Base-by-base conservation (phyloP, 2,113 vertebrate species). In the Lepisosteus oculatus region DNA sequence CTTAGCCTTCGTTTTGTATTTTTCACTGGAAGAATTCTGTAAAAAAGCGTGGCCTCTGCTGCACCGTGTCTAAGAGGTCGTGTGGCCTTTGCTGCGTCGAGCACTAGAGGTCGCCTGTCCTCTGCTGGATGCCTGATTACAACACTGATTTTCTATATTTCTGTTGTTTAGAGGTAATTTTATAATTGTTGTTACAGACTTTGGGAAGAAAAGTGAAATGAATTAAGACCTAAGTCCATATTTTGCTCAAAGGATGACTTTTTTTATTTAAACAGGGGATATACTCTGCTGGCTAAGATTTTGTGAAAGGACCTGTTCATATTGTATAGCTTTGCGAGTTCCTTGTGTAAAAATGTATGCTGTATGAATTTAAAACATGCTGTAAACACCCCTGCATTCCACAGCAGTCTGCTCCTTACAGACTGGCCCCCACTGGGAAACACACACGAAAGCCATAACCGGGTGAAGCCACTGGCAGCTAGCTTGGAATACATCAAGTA, bases 181-280 rank as follows among this genome's bases (percentile, higher is more conserved):
- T 59, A 59, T 59, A 59, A 59, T 59, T 59, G 56, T 59, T 59
- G 7, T 4, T 59, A 59, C 14, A 14, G 56, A 59, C 56, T 59
- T 13, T 12, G 14, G 8, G 17, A 59, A 59, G 3, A 12, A 51
- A 51, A 59, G 3, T 59, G 1, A 59, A 64, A 64, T 3, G 4
- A 64, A 64, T 2, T 5, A 15, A 64, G 17, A 15, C 17, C 4
- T 41, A 17, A 7, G 12, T 70, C 64, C 68, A 43, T 62, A 6
- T 65, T 56, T 77, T 57, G 43, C 59, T 65, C 72, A 61, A 74
- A 72, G 68, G 76, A 74, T 44, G n/a, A 45, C 12, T 57, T 8
- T 59, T 14, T 72, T 51, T 70, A 61, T 61, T 59, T 61, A 59
- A 4, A 29, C 17, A 29, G 5, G 3, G 41, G 15, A 55, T 11